Evolutionary conservation across 1,140 invertebrate species (phyloP).

Genomic region (Trachymyrmex cornetzi): DNA sequence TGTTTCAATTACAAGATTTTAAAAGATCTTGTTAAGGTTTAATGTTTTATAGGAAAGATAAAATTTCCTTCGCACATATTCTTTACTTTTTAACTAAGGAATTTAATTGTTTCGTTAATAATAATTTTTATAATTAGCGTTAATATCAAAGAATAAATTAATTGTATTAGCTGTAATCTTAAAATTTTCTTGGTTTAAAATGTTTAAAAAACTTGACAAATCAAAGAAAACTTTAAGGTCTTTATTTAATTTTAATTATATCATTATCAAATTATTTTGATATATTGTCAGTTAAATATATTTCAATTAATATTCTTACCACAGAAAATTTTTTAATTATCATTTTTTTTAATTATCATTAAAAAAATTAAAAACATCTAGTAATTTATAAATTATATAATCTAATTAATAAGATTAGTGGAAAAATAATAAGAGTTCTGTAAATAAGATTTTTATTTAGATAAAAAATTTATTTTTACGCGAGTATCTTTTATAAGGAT

Average conservation of each 20-base stretch:
- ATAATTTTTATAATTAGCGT: no score
- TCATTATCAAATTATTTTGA: background rate
- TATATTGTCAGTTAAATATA: background rate
- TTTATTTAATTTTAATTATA: background rate
- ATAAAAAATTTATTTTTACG: background rate
- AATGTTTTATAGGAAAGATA: background rate
- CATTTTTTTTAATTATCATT: background rate
- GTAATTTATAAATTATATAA: background rate
- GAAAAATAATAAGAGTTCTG: background rate
- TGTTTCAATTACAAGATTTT: background rate
- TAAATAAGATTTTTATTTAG: constrained; percentile 29
- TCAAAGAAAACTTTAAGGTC: background rate
- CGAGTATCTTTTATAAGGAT: no score
- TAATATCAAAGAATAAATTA: background rate
- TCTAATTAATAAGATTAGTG: background rate
- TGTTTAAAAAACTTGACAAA: background rate
- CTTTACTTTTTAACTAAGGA: background rate
- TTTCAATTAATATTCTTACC: background rate
- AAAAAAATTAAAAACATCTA: background rate
- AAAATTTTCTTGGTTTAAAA: background rate
- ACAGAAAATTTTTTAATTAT: background rate
- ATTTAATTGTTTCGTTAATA: background rate
- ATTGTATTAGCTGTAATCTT: background rate
- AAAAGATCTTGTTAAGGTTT: background rate
- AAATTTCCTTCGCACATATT: background rate